Evolutionary conservation across 2,797 vertebrate genomes (phyloP).

Genomic region (Cyclopterus lumpus): DNA sequence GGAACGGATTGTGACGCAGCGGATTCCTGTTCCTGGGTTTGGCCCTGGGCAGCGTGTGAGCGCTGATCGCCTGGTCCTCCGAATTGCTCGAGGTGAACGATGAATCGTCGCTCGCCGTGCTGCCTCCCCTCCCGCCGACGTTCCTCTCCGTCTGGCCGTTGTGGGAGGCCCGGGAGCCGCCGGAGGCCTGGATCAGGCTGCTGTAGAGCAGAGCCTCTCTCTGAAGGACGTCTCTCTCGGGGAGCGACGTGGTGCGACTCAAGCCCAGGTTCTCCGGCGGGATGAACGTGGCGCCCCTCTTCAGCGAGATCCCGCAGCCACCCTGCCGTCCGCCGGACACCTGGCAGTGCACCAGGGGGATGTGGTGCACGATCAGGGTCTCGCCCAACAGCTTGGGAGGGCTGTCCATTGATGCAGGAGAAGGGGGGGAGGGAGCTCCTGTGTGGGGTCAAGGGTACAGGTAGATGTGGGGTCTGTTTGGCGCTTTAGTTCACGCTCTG

Average conservation of each 20-base stretch:
- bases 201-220: constrained; percentile 91
- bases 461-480: neutral
- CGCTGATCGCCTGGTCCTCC: constrained; percentile 74
- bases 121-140: constrained; percentile 68
- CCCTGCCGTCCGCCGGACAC: constrained; percentile 86
- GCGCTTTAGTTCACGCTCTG: constrained; percentile 58
- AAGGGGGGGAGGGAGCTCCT: neutral
- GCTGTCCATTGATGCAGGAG: constrained; percentile 89
- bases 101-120: constrained; percentile 80
- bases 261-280: constrained; percentile 87
- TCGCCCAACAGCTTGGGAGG: constrained; percentile 93
- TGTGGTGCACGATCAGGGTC: constrained; percentile 97
- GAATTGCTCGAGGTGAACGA: constrained; percentile 84
- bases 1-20: constrained; percentile 92
- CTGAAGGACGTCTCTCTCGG: constrained; percentile 90
- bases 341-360: constrained; percentile 98
- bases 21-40: constrained; percentile 71
- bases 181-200: constrained; percentile 87
- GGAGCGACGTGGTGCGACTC: constrained; percentile 87
- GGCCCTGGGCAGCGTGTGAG: constrained; percentile 71
- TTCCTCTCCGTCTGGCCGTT: constrained; percentile 54
- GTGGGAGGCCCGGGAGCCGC: constrained; percentile 64
- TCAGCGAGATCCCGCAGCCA: constrained; percentile 78
- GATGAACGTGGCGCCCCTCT: constrained; percentile 89
- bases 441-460: neutral